These are phyloP conservation scores for Ochlodes sylvanus DNA, from an alignment of 2,888 invertebrate species.

Conservation along the genomic window DNA sequence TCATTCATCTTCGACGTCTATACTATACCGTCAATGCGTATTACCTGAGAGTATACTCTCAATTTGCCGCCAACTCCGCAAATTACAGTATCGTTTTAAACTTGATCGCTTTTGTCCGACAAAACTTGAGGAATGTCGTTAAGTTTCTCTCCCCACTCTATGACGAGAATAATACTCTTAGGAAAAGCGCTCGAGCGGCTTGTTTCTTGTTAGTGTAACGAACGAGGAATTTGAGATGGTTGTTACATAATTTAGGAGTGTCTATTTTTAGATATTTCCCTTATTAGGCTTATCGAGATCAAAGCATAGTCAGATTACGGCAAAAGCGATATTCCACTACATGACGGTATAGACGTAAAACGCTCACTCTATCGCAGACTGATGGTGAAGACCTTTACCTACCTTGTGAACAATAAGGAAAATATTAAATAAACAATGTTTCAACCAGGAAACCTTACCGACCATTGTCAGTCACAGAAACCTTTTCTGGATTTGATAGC, in stretches of 20 bases:
- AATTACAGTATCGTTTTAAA: neutral
- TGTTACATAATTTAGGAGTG: neutral
- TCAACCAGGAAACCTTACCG: too few species aligned
- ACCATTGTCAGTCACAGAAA: too few species aligned
- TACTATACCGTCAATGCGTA: too few species aligned
- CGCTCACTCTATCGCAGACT: too few species aligned
- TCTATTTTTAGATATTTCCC: neutral
- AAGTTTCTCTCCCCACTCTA: constrained; percentile 1
- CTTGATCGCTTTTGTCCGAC: constrained; percentile 13
- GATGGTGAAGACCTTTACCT: too few species aligned
- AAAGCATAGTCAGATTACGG: neutral
- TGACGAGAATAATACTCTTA: constrained; percentile 11
- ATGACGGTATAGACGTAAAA: too few species aligned
- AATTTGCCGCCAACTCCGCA: constrained; percentile 27
- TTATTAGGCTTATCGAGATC: neutral
- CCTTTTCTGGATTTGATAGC: too few species aligned
- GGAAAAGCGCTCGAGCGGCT: constrained; percentile 2
- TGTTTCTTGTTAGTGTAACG: constrained; percentile 7
- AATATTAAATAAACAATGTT: too few species aligned
- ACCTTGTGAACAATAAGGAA: too few species aligned
- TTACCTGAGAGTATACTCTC: neutral
- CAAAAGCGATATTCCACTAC: too few species aligned
- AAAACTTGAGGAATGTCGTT: constrained; percentile 14
- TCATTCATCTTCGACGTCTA: too few species aligned
- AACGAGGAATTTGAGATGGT: neutral